Evolutionary conservation across 2,113 vertebrate genomes (phyloP).

Genomic region (Tragelaphus scriptus): DNA sequence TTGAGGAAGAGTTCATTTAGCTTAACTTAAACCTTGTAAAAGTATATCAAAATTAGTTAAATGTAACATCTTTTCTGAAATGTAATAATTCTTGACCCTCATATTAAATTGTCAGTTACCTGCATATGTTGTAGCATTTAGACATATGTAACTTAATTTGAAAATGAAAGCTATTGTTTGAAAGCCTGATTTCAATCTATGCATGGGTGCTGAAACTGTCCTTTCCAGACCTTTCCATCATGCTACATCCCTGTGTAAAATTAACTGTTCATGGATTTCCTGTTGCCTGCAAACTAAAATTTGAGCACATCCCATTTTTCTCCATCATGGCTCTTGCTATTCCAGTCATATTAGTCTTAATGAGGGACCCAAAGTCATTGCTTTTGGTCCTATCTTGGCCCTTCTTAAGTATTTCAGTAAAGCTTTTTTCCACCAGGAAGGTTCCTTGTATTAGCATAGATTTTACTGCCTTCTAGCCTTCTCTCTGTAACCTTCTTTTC

Average conservation of each 20-base stretch:
- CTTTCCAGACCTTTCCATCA: background rate
- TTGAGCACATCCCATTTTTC: background rate
- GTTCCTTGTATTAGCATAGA: background rate
- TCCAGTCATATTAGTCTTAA: background rate
- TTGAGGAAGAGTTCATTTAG: background rate
- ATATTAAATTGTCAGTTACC: background rate
- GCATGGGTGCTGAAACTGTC: background rate
- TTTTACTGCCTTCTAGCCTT: background rate
- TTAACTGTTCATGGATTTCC: background rate
- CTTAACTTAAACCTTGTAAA: constrained; percentile 7
- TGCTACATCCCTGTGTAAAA: background rate
- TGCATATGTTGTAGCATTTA: background rate
- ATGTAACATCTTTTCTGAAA: constrained; percentile 7
- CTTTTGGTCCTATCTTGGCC: background rate
- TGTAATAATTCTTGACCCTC: background rate
- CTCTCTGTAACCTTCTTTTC: background rate
- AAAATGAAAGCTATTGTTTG: background rate
- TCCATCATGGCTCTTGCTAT: background rate
- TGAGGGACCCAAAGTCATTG: background rate
- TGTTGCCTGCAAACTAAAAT: background rate
- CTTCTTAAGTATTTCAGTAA: background rate
- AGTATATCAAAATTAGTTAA: background rate
- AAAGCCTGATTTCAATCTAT: background rate
- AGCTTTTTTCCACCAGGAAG: background rate
- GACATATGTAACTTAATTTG: background rate